Evolutionary conservation across 2,888 invertebrate genomes (phyloP).

Genomic region (Ephialtes manifestator): DNA sequence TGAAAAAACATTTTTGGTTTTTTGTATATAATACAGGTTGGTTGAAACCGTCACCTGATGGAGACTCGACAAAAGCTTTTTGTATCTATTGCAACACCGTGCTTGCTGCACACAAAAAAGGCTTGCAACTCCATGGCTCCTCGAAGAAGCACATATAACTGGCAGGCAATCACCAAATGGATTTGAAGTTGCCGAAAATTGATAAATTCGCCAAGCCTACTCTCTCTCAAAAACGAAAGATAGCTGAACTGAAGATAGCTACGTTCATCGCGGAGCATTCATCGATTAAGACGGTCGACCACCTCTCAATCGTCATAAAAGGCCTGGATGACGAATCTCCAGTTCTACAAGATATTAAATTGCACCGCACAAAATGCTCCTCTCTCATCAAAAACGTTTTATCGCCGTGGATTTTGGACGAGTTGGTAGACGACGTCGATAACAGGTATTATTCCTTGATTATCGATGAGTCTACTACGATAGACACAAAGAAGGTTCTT

Average conservation of each 20-base stretch:
- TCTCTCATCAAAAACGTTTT: conserved; percentile 78
- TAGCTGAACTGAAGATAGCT: conserved; percentile 73
- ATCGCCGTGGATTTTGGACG: conserved; percentile 74
- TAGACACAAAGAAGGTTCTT: no score
- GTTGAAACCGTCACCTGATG: no score
- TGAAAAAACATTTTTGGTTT: no score
- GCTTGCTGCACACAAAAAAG: no score
- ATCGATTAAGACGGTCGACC: conserved; percentile 68
- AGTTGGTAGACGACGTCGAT: conserved; percentile 76
- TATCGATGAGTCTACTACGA: conserved; percentile 77
- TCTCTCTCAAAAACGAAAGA: conserved; percentile 76
- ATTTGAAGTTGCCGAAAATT: conserved; percentile 39
- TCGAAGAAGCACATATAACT: no score
- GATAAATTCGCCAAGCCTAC: conserved; percentile 75
- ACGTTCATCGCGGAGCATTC: conserved; percentile 73
- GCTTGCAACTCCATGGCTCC: no score
- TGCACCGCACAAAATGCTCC: conserved; percentile 74
- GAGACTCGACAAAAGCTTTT: no score
- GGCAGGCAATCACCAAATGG: no score
- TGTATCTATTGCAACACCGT: no score
- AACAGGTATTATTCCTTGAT: conserved; percentile 75
- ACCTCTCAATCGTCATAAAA: conserved; percentile 66
- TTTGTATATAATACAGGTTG: no score
- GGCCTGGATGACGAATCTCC: conserved; percentile 70
- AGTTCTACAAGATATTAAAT: conserved; percentile 71